Percentiles rank a stretch among this genome's conserved stretches.
Evolutionary conservation across 1,140 invertebrate species (phyloP).

Genomic region (Polypedilum pembai): DNA sequence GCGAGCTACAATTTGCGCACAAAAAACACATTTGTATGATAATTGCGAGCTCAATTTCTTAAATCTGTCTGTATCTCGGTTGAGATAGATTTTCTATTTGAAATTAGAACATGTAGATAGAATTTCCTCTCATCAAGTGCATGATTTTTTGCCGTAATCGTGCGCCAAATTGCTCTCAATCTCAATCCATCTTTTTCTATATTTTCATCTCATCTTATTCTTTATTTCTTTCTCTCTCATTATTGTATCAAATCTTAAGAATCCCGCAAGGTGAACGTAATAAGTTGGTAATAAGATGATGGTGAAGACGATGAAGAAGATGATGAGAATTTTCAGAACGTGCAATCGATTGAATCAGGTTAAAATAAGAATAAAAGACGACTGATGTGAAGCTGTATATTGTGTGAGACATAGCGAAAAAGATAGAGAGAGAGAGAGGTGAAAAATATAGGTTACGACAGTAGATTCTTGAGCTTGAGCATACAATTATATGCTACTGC

Average conservation of each 20-base stretch:
- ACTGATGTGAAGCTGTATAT: too few relatives aligned
- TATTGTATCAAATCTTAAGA: background rate
- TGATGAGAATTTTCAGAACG: slow-evolving; percentile 28
- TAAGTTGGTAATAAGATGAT: background rate
- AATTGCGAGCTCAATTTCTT: background rate
- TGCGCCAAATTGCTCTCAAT: background rate
- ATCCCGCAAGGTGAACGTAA: slow-evolving; percentile 23
- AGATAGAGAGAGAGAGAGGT: background rate
- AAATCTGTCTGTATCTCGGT: too few relatives aligned
- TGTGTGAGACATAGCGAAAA: too few relatives aligned
- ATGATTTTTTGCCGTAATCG: background rate
- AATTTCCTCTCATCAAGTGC: slow-evolving; percentile 16
- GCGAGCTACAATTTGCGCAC: background rate
- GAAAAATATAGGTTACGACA: background rate
- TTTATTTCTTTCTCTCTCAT: background rate
- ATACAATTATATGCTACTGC: slow-evolving; percentile 17
- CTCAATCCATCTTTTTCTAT: background rate
- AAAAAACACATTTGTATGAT: background rate
- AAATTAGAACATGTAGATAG: slow-evolving; percentile 12
- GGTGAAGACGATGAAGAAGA: background rate
- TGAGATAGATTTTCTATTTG: background rate
- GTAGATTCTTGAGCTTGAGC: background rate
- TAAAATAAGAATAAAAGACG: background rate
- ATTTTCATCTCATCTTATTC: slow-evolving; percentile 10
- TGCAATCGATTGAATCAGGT: slow-evolving; percentile 26